Base-by-base conservation (phyloP, 1,140 invertebrate genomes). In the Nasonia vitripennis region DNA sequence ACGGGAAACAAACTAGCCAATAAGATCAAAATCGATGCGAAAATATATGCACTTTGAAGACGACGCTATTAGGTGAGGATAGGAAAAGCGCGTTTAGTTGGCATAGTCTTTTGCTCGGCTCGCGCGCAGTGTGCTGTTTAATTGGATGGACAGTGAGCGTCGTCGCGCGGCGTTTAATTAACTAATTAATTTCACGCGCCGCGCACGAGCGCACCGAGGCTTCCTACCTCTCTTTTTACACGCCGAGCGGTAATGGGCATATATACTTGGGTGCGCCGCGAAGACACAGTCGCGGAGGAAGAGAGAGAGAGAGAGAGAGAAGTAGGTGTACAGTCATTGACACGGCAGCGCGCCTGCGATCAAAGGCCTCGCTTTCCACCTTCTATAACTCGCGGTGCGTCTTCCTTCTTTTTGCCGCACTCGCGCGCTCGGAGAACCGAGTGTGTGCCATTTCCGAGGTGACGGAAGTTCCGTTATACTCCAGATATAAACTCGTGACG, bases 131-230 rank as follows among this genome's bases (percentile, higher is more conserved):
- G 84, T 87, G 90, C 87, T 89, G 91, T 93, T 93, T 93, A 93
- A 93, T 92, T 93, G 91, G 91, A 93, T 87, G 86, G 90, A 91
- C 90, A 90, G 87, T 90, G 20, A 62, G 55, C 55, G 17, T 62
- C 55, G 88, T 91, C 81, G 88, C 88, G 86, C 85, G 87, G 86
- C 90, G 89, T 88, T 92, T 92, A 92, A 92, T 92, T 90, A 92
- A 92, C 90, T 92, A 93, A 93, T 93, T 93, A 92, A 92, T 92
- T 92, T 93, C 89, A 89, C 90, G 88, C 88, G 83, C 87, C 77
- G 89, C 88, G 90, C 89, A 89, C 62, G 34, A 55, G 41, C 10
- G 20, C 75, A 41, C 7, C 27, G 51, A 37, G 45, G 20, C 23
- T 75, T 5, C 6, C 17, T 62, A 62, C 55, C 20, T 62, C 55